A percentile compares a stretch with the other conserved stretches of the same genome.
Conservation (phyloP, 1,140 invertebrate genomes). For the Sycophaga agraensis region DNA sequence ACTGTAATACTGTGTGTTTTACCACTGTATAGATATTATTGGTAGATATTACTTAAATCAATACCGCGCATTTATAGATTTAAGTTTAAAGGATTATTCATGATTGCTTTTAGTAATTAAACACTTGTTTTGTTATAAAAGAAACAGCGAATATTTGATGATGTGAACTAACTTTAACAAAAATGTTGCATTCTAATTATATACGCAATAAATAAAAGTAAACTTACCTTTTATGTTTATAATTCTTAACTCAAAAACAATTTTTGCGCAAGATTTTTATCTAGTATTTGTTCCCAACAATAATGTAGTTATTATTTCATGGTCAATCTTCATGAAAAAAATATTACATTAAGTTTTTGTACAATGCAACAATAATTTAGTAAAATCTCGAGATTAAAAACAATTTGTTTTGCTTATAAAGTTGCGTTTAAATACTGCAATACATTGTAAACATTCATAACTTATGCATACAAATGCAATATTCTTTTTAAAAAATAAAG, state of each 20-base stretch:
- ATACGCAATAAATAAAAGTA: constrained; percentile 29
- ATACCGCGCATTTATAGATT: constrained; percentile 27
- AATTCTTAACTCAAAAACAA: constrained; percentile 25
- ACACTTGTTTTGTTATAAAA: constrained; percentile 20
- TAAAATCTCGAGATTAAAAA: constrained; percentile 7
- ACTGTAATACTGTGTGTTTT: constrained; percentile 1
- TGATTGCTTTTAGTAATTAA: constrained; percentile 23
- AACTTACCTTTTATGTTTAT: constrained; percentile 19
- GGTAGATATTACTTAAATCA: constrained; percentile 15
- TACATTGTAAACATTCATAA: background rate
- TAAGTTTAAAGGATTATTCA: constrained; percentile 29
- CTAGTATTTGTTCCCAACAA: too few species aligned
- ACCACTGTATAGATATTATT: constrained; percentile 25
- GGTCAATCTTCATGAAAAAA: constrained; percentile 5
- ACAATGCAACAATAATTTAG: constrained; percentile 9
- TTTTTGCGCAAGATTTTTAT: too few species aligned
- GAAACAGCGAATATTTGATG: constrained; percentile 23
- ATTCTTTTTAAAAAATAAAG: constrained; percentile 16
- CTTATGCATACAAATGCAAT: constrained; percentile 6
- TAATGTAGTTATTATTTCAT: too few species aligned
- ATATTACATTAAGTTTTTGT: constrained; percentile 13
- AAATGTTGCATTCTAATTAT: constrained; percentile 32
- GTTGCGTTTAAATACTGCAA: background rate
- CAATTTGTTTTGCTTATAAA: background rate
- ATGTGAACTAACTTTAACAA: constrained; percentile 23